Evolutionary conservation across 2,113 vertebrate species (phyloP), one percentile per base, ranked within the genome.

Genomic region (Camelus dromedarius): DNA sequence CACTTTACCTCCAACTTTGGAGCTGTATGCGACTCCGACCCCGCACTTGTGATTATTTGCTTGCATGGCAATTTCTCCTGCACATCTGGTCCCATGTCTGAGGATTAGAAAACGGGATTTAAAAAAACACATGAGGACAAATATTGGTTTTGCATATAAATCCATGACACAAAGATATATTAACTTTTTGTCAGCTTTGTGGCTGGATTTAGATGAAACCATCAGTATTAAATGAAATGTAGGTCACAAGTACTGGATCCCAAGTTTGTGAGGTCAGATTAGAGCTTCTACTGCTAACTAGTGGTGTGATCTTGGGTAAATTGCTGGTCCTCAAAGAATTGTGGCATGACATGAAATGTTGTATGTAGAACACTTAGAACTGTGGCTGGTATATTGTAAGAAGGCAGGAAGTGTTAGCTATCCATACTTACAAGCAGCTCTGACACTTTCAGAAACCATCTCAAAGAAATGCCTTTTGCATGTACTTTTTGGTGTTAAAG

Each of bases 11-110:
- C 99, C 99, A 89, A 99, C 99, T 97, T 98, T 99, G 69, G 99
- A 99, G 98, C 99, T 99, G 98, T 99, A 99, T 6, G 99, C 99
- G 64, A 99, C 99, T 90, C 99, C 99, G n/a, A 99, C 99, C 4
- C 99, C 99, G 76, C 99, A 99, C 98, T 99, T 99, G 89, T 98
- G 98, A 98, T 99, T 99, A 98, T 99, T 99, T 64, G 99, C 99
- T 98, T 99, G 99, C 99, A 99, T 99, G 35, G 99, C 99, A 84
- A 99, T 99, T 98, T 99, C 99, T 89, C 99, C 99, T 58, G 99
- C 99, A 98, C 99, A 99, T 72, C 99, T 98, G 26, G 99, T 99
- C 26, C 99, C 99, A 52, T 99, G 99, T 96, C 99, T 99, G 90
- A 72, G 82, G 58, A 96, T 95, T 58, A 66, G 91, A 97, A 97